These are phyloP conservation scores for Drosophila birchii DNA, from an alignment of 2,888 invertebrate genomes.

Conservation along the genomic window DNA sequence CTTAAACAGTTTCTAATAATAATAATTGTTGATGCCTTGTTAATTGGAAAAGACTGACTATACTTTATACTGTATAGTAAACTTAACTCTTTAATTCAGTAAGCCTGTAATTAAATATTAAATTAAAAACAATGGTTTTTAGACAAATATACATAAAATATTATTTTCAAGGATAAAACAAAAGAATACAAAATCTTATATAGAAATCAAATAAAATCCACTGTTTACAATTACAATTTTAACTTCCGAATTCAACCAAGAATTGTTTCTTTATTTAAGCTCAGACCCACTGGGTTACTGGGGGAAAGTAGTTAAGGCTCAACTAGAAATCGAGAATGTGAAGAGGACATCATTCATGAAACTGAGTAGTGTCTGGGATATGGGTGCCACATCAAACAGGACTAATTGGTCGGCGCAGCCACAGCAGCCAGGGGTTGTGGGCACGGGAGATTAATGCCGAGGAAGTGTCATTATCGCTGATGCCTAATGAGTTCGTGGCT, in stretches of 20 bases:
- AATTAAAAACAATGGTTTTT: no score
- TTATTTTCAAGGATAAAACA: no score
- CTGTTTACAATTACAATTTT: no score
- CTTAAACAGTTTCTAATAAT: neutral
- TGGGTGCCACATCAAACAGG: constrained; percentile 39
- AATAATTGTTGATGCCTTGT: neutral
- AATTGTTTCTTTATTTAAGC: neutral
- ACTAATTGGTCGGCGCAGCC: constrained; percentile 35
- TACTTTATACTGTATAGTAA: no score
- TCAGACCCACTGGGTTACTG: neutral
- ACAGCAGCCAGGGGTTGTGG: constrained; percentile 14
- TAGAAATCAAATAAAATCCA: no score
- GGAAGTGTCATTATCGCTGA: constrained; percentile 32
- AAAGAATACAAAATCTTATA: no score
- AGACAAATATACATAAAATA: no score
- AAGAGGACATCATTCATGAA: neutral
- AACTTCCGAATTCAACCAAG: no score
- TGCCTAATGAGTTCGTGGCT: constrained; percentile 16
- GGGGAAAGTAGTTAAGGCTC: constrained; percentile 13
- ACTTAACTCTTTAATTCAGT: no score
- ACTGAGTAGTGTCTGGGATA: constrained; percentile 13
- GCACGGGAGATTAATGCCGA: constrained; percentile 22
- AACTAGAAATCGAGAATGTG: constrained; percentile 30
- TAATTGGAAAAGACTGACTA: no score
- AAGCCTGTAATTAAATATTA: no score